A percentile compares a stretch with the other conserved stretches of the same genome.
Evolutionary conservation across 2,113 vertebrate species (phyloP).

Genomic region (Genyomyrus donnyi): DNA sequence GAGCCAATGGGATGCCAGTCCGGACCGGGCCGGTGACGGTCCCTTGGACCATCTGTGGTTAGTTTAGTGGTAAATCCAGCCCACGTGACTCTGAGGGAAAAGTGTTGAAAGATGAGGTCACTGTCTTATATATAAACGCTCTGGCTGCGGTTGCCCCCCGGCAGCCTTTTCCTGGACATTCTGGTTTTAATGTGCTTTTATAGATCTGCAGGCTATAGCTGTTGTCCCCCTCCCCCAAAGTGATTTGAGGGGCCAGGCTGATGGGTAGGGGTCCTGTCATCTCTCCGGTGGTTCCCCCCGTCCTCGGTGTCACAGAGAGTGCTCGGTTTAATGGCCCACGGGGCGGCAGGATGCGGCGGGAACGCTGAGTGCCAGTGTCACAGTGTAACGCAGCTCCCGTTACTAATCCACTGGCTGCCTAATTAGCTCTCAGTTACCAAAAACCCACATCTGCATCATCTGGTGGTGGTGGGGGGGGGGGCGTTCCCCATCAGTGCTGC

Average conservation of each 20-base stretch:
- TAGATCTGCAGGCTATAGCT: background rate
- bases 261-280: background rate
- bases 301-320: background rate
- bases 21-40: conserved; percentile 10
- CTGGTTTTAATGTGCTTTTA: conserved; percentile 5
- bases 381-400: background rate
- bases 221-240: background rate
- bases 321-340: background rate
- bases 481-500: background rate
- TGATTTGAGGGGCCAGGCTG: background rate
- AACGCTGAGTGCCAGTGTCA: background rate
- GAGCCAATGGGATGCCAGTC: conserved; percentile 36
- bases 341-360: background rate
- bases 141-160: background rate
- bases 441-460: background rate
- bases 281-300: background rate
- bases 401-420: background rate
- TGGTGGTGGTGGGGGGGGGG: background rate
- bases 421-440: background rate
- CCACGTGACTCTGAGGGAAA: conserved; percentile 24
- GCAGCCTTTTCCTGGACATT: background rate
- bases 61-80: conserved; percentile 29
- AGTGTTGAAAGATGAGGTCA: conserved; percentile 39
- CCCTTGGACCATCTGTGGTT: conserved; percentile 38
- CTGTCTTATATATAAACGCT: conserved; percentile 17